These are phyloP conservation scores for Seriola rivoliana DNA, from an alignment of 2,113 vertebrate species.

Conservation along the genomic window DNA sequence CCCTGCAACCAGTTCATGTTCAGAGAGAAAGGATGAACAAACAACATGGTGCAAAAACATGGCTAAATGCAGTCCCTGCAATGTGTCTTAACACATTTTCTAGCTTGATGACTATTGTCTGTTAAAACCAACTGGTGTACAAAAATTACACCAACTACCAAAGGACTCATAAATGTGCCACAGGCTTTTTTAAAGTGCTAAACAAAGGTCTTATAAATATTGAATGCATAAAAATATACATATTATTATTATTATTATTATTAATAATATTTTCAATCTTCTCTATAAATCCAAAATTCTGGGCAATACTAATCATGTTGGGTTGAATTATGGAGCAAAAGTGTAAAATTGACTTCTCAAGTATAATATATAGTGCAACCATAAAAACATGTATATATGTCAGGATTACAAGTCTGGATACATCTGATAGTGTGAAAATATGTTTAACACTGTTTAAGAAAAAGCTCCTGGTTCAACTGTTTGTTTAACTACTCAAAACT, in stretches of 20 bases:
- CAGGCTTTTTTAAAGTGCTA: neutral
- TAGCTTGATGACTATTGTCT: neutral
- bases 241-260: neutral
- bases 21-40: neutral
- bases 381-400: neutral
- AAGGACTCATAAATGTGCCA: neutral
- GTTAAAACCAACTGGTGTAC: neutral
- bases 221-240: neutral
- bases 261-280: neutral
- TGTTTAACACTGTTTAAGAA: too few species aligned
- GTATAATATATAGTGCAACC: neutral
- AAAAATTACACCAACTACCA: neutral
- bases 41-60: conserved; percentile 4
- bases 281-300: neutral
- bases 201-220: neutral
- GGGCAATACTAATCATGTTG: neutral
- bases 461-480: neutral
- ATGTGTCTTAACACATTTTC: neutral
- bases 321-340: neutral
- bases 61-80: neutral
- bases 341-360: neutral
- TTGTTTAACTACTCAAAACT: too few species aligned
- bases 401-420: too few species aligned
- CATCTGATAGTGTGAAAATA: too few species aligned
- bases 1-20: neutral